phyloP scores from a whole-genome alignment of 2,797 vertebrate species.

The Onychomys arenicola region DNA sequence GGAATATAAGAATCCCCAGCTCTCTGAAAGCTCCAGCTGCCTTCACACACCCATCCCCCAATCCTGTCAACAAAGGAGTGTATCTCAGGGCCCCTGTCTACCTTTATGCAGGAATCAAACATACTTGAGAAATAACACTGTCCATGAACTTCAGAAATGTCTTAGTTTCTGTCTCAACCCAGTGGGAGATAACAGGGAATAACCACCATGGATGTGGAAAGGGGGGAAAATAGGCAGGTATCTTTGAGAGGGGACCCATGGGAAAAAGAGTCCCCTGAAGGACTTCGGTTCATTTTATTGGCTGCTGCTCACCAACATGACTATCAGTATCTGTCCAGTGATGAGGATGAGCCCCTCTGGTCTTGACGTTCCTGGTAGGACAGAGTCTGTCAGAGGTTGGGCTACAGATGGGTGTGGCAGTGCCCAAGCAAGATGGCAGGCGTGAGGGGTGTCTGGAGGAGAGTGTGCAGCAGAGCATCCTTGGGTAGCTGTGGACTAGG shows the following conservation, averaged over 20 bases:
- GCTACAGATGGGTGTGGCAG: no score
- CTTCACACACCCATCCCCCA: accelerated
- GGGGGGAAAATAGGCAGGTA: accelerated
- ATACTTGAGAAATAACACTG: neutral
- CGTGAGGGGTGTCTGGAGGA: accelerated
- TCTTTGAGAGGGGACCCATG: accelerated
- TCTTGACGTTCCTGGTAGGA: accelerated
- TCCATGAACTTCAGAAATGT: no score
- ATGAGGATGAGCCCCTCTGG: neutral
- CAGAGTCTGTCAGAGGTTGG: accelerated
- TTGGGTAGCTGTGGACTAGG: accelerated
- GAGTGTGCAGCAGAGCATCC: neutral
- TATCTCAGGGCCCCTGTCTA: neutral
- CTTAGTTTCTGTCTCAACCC: neutral
- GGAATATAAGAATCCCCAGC: no score
- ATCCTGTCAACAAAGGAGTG: neutral
- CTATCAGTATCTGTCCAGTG: accelerated
- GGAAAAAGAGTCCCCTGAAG: no score
- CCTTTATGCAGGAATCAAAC: no score
- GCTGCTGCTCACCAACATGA: accelerated
- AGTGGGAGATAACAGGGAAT: accelerated
- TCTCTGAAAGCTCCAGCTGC: neutral
- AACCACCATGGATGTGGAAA: neutral
- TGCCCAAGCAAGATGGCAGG: no score
- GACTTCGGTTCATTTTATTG: neutral